Percentiles rank a stretch among this genome's conserved stretches.
These are phyloP conservation scores for Borostomias antarcticus DNA, from an alignment of 2,797 vertebrate genomes.

Conservation along the genomic window DNA sequence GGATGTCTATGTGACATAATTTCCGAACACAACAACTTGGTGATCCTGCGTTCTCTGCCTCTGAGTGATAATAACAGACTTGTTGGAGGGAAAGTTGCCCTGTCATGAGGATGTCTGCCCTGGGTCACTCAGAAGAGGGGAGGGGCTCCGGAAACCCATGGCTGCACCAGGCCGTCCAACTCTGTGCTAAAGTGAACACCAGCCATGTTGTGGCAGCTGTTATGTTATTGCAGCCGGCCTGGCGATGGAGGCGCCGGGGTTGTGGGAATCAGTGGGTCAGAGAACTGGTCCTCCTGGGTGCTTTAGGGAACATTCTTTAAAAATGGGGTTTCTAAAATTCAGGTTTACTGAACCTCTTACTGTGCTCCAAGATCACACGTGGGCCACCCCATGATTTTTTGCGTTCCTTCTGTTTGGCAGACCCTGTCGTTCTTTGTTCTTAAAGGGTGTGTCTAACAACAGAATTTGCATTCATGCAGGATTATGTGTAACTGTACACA, in stretches of 20 bases:
- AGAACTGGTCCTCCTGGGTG: neutral
- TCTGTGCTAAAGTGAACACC: neutral
- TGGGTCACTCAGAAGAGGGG: neutral
- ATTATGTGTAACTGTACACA: conserved; percentile 5
- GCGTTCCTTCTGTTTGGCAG: neutral
- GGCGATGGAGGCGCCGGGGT: neutral
- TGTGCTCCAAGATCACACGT: no score
- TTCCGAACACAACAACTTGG: no score
- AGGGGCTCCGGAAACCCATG: neutral
- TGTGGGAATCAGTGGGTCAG: neutral
- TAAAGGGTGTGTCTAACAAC: neutral
- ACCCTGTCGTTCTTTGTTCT: neutral
- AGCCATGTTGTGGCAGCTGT: neutral
- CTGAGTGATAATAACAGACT: no score
- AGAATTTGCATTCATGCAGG: neutral
- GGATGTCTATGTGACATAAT: no score
- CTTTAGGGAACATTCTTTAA: no score
- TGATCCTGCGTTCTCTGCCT: no score
- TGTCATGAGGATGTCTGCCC: neutral
- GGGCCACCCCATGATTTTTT: no score
- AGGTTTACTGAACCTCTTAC: no score
- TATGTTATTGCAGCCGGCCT: conserved; percentile 10
- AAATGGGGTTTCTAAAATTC: no score
- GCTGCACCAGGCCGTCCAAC: neutral
- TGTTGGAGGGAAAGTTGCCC: neutral